Evolutionary conservation across 2,113 vertebrate species (phyloP).

Genomic region (Phalacrocorax pelagicus): DNA sequence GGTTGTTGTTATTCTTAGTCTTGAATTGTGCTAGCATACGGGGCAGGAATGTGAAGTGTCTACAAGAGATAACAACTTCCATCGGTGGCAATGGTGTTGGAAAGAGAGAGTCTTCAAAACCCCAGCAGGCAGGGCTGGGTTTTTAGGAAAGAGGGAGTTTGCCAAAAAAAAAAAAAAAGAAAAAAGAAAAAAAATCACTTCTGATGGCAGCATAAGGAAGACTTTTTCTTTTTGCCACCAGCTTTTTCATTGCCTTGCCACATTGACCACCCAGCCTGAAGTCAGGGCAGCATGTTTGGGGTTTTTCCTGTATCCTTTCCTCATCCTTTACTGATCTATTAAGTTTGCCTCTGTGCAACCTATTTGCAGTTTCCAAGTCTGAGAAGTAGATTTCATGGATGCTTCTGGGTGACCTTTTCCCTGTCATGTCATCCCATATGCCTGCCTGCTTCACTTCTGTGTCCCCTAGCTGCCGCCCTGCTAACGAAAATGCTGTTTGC

Average conservation of each 20-base stretch:
- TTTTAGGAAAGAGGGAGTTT: not conserved
- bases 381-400: not conserved
- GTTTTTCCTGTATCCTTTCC: not conserved
- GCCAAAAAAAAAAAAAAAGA: too few relatives aligned
- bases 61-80: not conserved
- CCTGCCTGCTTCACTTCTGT: not conserved
- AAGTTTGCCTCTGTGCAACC: not conserved
- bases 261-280: rapidly evolving
- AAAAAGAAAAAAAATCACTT: not conserved
- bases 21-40: not conserved
- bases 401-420: not conserved
- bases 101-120: not conserved
- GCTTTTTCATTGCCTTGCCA: not conserved
- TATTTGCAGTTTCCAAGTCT: not conserved
- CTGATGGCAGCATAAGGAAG: not conserved
- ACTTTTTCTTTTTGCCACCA: not conserved
- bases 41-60: not conserved
- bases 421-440: not conserved
- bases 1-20: not conserved
- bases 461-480: not conserved
- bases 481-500: not conserved
- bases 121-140: not conserved
- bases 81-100: not conserved
- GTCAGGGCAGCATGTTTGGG: not conserved
- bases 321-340: not conserved